Evolutionary conservation across 1,140 invertebrate genomes (phyloP), one percentile per base, ranked within the genome.

Genomic region (Drosophila suzukii): DNA sequence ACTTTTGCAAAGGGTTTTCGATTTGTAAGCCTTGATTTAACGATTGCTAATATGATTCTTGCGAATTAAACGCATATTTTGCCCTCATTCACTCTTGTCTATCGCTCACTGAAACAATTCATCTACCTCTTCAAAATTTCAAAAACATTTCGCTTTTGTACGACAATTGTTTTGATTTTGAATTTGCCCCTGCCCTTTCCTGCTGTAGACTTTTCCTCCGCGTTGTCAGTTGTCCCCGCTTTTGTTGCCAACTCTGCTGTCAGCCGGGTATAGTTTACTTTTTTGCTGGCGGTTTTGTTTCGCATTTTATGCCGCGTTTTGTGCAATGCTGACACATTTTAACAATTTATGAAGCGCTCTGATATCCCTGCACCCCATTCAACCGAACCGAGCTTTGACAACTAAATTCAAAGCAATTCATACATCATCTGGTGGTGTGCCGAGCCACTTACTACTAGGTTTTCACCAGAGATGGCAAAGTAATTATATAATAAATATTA

Each of bases 381-480:
- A 60, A 34, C 47, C 43, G 43, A 59, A 49, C 38, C 39, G 34
- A 49, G 57, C 78, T 84, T 81, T 91, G 89, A 91, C 84, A 91
- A 91, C 89, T 91, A 91, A 91, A 91, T 91, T 91, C 76, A 80
- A 82, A 85, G 84, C 89, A 89, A 91, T 89, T 86, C 89, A 85
- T 74, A 71, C 70, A 81, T 85, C 86, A 90, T 44, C 55, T 66
- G 76, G 60, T 58, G 65, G 63, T 49, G 34, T 24, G 51, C 59
- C 44, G 17, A 32, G 15, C 43, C 55, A 51, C 34, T 49, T 34
- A 46, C 49, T n/a, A 13, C 46, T 12, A 12, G 54, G 30, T 27
- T 20, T 6, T 1, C 57, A n/a, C 30, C 38, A 60, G 60, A 27
- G 60, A 43, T 60, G 55, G 6, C 36, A 20, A 10, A 34, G 7